These are phyloP conservation scores for Ormyrus labotus DNA, from an alignment of 2,888 invertebrate genomes.

Conservation along the genomic window DNA sequence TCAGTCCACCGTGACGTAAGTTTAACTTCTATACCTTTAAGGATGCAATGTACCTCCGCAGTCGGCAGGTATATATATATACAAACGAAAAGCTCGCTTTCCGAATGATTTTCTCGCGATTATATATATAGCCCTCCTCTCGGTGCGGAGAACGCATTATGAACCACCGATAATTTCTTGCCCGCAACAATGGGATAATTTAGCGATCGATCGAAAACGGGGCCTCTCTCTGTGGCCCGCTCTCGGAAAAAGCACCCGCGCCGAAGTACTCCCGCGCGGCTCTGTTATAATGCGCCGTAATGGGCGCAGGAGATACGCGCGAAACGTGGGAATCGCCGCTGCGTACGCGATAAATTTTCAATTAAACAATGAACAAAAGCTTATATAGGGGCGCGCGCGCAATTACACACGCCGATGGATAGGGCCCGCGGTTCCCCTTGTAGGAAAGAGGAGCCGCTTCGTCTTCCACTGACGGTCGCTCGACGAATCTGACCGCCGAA, in stretches of 20 bases:
- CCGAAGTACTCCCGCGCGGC: not conserved
- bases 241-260: not conserved
- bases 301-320: not conserved
- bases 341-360: conserved; percentile 55
- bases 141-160: conserved; percentile 23
- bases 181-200: conserved; percentile 46
- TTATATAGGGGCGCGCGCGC: not conserved
- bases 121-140: not conserved
- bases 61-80: not conserved
- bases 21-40: not conserved
- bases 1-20: conserved; percentile 37
- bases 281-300: too few species aligned
- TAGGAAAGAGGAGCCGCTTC: too few species aligned
- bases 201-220: conserved; percentile 42
- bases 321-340: conserved; percentile 46
- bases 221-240: too few species aligned
- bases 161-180: conserved; percentile 25
- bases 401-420: conserved; percentile 16
- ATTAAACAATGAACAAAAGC: conserved; percentile 57
- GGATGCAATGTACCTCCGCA: not conserved
- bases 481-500: too few species aligned
- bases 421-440: too few species aligned
- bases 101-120: conserved; percentile 41
- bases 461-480: too few species aligned
- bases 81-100: not conserved